A percentile compares a stretch with the other conserved stretches of the same genome.
These are phyloP conservation scores for Rhaphigaster nebulosa DNA, from an alignment of 2,888 invertebrate genomes.

Conservation along the genomic window DNA sequence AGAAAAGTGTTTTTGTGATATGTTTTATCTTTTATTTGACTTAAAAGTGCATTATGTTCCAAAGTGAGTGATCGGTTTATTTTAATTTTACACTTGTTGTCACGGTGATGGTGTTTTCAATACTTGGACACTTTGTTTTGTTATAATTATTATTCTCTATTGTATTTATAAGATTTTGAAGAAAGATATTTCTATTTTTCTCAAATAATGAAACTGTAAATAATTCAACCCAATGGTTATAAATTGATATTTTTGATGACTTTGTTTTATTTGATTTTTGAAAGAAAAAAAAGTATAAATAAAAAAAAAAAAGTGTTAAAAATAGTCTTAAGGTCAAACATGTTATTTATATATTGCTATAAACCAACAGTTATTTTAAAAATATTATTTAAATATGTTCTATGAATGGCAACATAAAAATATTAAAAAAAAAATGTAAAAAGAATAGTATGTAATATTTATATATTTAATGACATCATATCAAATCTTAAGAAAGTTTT, in stretches of 20 bases:
- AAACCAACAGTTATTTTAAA: slow-evolving; percentile 34
- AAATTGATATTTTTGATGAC: slow-evolving; percentile 49
- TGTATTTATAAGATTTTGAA: slow-evolving; percentile 47
- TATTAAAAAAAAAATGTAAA: slow-evolving; percentile 1
- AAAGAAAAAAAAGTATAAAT: slow-evolving; percentile 21
- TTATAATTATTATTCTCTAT: slow-evolving; percentile 54
- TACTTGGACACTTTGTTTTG: slow-evolving; percentile 56
- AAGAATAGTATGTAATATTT: slow-evolving; percentile 46
- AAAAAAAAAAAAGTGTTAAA: slow-evolving; percentile 20
- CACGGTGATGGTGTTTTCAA: slow-evolving; percentile 57
- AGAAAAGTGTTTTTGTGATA: slow-evolving; percentile 58
- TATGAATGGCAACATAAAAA: slow-evolving; percentile 33
- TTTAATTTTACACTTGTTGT: slow-evolving; percentile 58
- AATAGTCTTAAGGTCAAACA: neutral
- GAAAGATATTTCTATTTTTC: slow-evolving; percentile 42
- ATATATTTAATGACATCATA: slow-evolving; percentile 55
- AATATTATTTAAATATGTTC: slow-evolving; percentile 40
- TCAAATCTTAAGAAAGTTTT: slow-evolving; percentile 47
- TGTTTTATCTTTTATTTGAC: slow-evolving; percentile 60
- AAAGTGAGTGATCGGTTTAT: slow-evolving; percentile 57
- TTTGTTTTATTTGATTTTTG: slow-evolving; percentile 53
- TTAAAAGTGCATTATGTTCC: slow-evolving; percentile 59
- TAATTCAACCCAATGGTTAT: slow-evolving; percentile 32
- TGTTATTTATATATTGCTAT: slow-evolving; percentile 20
- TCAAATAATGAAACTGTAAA: slow-evolving; percentile 14